These are phyloP conservation scores for cattle (Bos taurus) DNA, from an alignment of 2,113 vertebrate species.

Conservation along the genomic window ARS-UCD2.0 NC_037356.1:32694501-32695000, in stretches of 20 bases:
- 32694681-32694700: accelerated
- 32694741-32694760: neutral
- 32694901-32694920: neutral
- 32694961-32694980: neutral
- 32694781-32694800: neutral
- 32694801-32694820: neutral
- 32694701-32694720: neutral
- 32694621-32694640: neutral
- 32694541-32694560: neutral
- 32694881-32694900: neutral
- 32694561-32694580: too few relatives aligned
- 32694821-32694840: neutral
- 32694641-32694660: neutral
- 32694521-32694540: neutral
- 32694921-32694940: neutral
- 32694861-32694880: neutral
- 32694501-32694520: neutral
- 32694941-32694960: neutral
- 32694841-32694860: neutral
- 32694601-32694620: neutral
- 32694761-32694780: neutral
- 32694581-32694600: neutral
- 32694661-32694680: accelerated
- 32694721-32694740: neutral
- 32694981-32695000: neutral